Conservation (phyloP, 2,888 invertebrate species). For the Scrobipalpa costella region DNA sequence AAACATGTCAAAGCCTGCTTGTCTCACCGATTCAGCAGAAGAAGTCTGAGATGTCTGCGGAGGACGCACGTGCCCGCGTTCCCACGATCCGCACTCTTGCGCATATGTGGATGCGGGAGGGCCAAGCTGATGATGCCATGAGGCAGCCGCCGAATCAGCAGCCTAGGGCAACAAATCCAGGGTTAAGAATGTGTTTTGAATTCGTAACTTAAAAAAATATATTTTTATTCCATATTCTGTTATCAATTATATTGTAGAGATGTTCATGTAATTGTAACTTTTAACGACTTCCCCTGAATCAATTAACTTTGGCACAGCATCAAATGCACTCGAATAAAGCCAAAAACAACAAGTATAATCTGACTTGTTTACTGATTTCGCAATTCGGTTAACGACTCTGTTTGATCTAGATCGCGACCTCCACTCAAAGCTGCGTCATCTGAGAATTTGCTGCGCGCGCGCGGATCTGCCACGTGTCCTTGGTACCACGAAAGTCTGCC, state of each 20-base stretch:
- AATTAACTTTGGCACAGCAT: too few species aligned
- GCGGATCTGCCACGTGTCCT: conserved; percentile 3
- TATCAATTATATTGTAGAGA: too few species aligned
- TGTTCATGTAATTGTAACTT: too few species aligned
- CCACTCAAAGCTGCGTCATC: conserved; percentile 38
- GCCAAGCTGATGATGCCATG: conserved; percentile 28
- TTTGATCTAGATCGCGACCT: conserved; percentile 45
- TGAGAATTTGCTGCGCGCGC: not conserved
- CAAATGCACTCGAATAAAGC: too few species aligned
- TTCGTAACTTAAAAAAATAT: too few species aligned
- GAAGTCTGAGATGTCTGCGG: conserved; percentile 42
- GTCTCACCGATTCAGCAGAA: conserved; percentile 36
- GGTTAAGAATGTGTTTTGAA: too few species aligned
- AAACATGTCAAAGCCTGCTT: conserved; percentile 2
- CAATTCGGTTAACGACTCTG: conserved; percentile 32
- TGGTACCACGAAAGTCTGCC: not conserved
- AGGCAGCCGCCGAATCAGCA: conserved; percentile 12
- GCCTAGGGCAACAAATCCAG: not conserved
- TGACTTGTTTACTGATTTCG: not conserved
- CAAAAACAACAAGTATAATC: too few species aligned
- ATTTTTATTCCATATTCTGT: too few species aligned
- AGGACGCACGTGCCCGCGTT: conserved; percentile 55
- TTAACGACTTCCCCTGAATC: too few species aligned
- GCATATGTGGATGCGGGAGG: conserved; percentile 48
- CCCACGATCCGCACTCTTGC: conserved; percentile 55